Percentiles rank a stretch among this genome's conserved stretches.
Conservation (phyloP, 2,888 invertebrate genomes). For the Deilephila porcellus region DNA sequence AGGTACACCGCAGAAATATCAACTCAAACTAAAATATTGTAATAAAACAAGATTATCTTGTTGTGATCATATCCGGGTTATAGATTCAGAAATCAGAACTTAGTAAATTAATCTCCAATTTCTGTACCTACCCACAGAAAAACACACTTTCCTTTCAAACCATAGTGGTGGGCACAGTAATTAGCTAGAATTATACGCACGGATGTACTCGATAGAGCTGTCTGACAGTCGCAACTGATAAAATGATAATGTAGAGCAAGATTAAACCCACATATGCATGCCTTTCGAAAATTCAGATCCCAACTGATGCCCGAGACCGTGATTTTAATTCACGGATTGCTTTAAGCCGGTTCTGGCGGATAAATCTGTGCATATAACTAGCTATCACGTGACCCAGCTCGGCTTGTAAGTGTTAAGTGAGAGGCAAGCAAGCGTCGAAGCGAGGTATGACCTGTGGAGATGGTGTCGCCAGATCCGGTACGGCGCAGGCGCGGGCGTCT, state of each 20-base stretch:
- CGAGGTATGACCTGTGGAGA: constrained; percentile 81
- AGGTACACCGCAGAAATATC: not conserved
- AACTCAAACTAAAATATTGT: not conserved
- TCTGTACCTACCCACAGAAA: not conserved
- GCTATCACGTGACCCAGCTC: not conserved
- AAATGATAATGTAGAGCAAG: no score
- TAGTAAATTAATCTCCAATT: not conserved
- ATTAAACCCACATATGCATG: no score
- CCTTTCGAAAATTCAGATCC: no score
- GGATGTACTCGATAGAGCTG: no score
- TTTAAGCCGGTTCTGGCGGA: no score
- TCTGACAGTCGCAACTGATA: no score
- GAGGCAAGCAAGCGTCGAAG: constrained; percentile 33
- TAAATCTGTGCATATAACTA: no score
- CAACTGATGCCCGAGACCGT: no score
- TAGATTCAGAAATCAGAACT: not conserved
- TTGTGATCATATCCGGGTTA: constrained; percentile 7
- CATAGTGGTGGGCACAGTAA: not conserved
- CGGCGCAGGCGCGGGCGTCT: constrained; percentile 88
- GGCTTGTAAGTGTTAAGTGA: not conserved
- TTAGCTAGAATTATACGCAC: not conserved
- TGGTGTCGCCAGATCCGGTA: constrained; percentile 87
- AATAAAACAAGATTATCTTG: not conserved
- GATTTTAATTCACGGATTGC: no score
- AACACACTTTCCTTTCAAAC: not conserved